Evolutionary conservation across 1,140 invertebrate species (phyloP), one percentile per base, ranked within the genome.

Genomic region (Idris sp.): DNA sequence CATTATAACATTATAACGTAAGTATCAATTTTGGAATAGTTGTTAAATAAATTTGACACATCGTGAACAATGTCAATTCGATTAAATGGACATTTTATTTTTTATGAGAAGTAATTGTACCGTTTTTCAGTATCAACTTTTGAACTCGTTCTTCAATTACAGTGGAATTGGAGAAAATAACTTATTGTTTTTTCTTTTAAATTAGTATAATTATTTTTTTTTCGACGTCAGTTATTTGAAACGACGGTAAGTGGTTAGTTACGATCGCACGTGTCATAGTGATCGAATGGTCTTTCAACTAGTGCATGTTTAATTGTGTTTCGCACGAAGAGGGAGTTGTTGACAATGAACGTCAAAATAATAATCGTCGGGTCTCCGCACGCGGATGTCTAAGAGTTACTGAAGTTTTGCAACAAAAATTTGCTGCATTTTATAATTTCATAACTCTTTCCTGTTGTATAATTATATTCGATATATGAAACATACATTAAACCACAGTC

Each of bases 311-410:
- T 58, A 71, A 53, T 58, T 58, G 49, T 51, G 25, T 73, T 65
- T 65, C 33, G 33, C 51, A 38, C 44, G 31, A 40, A 33, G 6
- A 40, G 43, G 54, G 9, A 53, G 40, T 16, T 40, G 25, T 59
- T 74, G 51, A 61, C 48, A 67, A 61, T 67, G 46, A 67, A 67
- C 61, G 61, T 67, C 54, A 62, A 67, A 74, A 14, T 33, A 62
- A 15, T 53, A 48, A 61, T 41, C 62, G 49, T 40, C 16, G 51
- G 35, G 58, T 48, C 22, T 68, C 33, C 40, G 44, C 25, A 43
- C 65, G 46, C 33, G 33, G 18, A 11, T 19, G 46, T 6, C 46
- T 28, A 38, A 6, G 25, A 54, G 28, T 15, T 31, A 36, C 28
- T 61, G 38, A 61, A 46, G 53, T 35, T 65, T n/a, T 31, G 61